Evolutionary conservation across 2,113 vertebrate genomes (phyloP).

Genomic region (Alligator sinensis): DNA sequence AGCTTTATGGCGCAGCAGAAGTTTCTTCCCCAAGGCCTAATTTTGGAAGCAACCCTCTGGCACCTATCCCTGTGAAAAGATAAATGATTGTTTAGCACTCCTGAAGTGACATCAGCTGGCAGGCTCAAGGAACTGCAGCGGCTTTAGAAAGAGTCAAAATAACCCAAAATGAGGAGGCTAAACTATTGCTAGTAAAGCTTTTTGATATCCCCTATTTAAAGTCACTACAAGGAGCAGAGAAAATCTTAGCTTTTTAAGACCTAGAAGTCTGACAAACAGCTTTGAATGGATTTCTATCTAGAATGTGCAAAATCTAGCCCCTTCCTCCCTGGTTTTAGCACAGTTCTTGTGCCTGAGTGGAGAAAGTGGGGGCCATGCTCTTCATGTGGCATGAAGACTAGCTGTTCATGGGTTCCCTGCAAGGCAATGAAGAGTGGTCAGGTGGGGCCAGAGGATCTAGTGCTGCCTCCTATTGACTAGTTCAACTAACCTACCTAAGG

Average conservation of each 20-base stretch:
- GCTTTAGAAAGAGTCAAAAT: neutral
- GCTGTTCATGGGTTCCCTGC: neutral
- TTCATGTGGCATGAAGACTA: neutral
- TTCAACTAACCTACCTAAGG: neutral
- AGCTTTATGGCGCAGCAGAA: neutral
- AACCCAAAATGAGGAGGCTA: rapidly evolving
- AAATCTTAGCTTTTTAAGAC: neutral
- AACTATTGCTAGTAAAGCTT: neutral
- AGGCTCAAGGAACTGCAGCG: neutral
- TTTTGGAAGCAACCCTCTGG: neutral
- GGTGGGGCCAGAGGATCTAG: neutral
- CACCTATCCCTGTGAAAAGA: neutral
- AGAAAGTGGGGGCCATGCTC: neutral
- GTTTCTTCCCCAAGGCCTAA: neutral
- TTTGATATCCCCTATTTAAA: neutral
- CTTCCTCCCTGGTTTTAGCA: neutral
- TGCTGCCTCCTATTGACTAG: neutral
- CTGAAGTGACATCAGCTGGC: conserved; percentile 30
- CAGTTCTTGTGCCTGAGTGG: neutral
- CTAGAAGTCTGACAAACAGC: neutral
- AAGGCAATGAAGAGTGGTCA: neutral
- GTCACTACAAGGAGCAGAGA: neutral
- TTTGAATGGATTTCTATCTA: neutral
- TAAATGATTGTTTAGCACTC: neutral
- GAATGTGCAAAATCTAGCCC: neutral